These are phyloP conservation scores for Tetheella fluctuosa DNA, from an alignment of 2,888 invertebrate species.

Conservation along the genomic window DNA sequence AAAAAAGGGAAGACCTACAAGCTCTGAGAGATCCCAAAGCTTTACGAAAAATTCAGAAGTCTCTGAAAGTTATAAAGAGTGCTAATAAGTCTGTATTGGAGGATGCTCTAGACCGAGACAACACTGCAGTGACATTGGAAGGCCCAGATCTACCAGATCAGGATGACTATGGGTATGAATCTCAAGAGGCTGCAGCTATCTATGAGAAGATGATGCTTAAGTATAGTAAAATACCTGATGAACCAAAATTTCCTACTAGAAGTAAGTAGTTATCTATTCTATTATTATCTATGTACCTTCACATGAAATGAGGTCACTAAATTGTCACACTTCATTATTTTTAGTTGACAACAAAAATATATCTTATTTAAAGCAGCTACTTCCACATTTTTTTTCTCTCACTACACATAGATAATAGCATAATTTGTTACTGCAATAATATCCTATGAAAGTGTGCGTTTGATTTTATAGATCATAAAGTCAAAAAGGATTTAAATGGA, in stretches of 20 bases:
- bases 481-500: constrained; percentile 80
- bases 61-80: constrained; percentile 94
- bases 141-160: constrained; percentile 93
- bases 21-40: constrained; percentile 89
- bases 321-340: background rate
- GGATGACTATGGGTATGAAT: constrained; percentile 96
- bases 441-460: constrained; percentile 16
- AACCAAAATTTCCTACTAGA: constrained; percentile 86
- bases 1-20: constrained; percentile 86
- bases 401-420: too few species aligned
- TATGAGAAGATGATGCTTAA: constrained; percentile 94
- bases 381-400: background rate
- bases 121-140: constrained; percentile 89
- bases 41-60: constrained; percentile 89
- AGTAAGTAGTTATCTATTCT: constrained; percentile 50
- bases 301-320: constrained; percentile 1
- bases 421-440: too few species aligned
- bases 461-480: constrained; percentile 46
- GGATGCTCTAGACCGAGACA: constrained; percentile 90
- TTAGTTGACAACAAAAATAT: background rate
- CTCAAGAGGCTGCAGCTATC: constrained; percentile 91
- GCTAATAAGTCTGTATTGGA: constrained; percentile 94
- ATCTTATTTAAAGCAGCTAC: background rate
- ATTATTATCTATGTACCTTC: background rate
- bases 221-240: constrained; percentile 88